A percentile compares a stretch with the other conserved stretches of the same genome.
Conservation (phyloP, 2,113 vertebrate genomes). For the Machaerirhynchus nigripectus region DNA sequence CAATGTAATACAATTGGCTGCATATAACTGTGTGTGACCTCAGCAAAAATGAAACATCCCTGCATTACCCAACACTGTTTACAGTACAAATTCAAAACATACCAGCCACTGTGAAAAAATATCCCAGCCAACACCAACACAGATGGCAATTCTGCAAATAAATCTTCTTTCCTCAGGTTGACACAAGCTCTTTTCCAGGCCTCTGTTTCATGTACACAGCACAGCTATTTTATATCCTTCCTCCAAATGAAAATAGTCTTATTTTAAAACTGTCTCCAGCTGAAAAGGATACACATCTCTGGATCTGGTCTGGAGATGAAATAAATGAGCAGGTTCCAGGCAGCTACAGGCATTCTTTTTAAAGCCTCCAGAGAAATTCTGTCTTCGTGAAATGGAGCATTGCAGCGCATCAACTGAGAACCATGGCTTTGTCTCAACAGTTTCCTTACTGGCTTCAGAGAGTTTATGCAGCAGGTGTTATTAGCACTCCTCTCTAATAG, state of each 20-base stretch:
- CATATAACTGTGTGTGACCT: not conserved
- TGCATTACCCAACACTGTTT: not conserved
- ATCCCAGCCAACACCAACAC: not conserved
- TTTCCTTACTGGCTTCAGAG: not conserved
- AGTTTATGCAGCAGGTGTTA: constrained; percentile 23
- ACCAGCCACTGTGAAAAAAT: not conserved
- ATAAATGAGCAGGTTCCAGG: not conserved
- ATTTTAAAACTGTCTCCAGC: not conserved
- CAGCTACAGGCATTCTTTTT: not conserved
- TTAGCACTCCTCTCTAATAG: constrained; percentile 3
- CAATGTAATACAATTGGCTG: not conserved
- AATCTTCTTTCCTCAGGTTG: not conserved
- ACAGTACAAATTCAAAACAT: not conserved
- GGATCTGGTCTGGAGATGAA: not conserved
- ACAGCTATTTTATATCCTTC: not conserved
- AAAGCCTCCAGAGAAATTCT: constrained; percentile 15
- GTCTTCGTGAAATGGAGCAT: constrained; percentile 10
- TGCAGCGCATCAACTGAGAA: not conserved
- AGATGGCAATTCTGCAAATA: not conserved
- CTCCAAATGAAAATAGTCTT: not conserved
- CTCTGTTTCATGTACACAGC: not conserved
- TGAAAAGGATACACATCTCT: constrained; percentile 10
- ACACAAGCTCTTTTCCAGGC: not conserved
- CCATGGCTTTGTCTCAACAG: not conserved
- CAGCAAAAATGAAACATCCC: not conserved